These are phyloP conservation scores for Charaxes varanes DNA, from an alignment of 1,140 invertebrate genomes.

Conservation along the genomic window DNA sequence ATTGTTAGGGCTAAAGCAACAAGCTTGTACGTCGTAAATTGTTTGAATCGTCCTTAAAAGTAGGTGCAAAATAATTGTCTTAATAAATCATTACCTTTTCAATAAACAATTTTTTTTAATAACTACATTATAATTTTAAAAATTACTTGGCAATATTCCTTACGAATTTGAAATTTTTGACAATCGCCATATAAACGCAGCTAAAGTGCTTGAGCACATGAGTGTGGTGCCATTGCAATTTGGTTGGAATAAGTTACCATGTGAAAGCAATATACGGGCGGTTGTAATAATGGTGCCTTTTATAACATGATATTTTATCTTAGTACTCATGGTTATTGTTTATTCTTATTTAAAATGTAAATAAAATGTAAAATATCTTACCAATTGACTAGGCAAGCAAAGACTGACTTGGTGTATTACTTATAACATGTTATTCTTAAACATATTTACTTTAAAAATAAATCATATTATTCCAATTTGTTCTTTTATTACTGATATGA, in stretches of 20 bases:
- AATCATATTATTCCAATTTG: slow-evolving; percentile 42
- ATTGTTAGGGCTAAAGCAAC: no score
- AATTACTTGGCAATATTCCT: no score
- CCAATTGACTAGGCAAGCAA: slow-evolving; percentile 65
- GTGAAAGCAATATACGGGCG: slow-evolving; percentile 22
- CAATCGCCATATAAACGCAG: no score
- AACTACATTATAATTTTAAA: neutral
- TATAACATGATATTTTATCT: slow-evolving; percentile 19
- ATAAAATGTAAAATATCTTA: slow-evolving; percentile 32
- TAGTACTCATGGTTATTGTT: slow-evolving; percentile 19
- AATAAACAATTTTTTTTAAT: neutral
- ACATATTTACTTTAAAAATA: slow-evolving; percentile 58
- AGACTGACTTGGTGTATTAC: slow-evolving; percentile 71
- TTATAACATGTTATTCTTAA: slow-evolving; percentile 41
- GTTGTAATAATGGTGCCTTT: slow-evolving; percentile 30
- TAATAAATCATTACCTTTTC: neutral
- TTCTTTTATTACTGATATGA: slow-evolving; percentile 29
- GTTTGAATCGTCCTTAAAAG: no score
- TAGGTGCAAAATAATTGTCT: no score
- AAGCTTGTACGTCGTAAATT: no score
- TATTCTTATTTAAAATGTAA: slow-evolving; percentile 30
- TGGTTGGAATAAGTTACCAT: slow-evolving; percentile 25
- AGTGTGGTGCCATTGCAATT: slow-evolving; percentile 35
- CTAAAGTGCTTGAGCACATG: neutral
- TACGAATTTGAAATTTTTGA: no score